Conservation (phyloP, 2,797 vertebrate genomes). For the Anguilla marmorata region DNA sequence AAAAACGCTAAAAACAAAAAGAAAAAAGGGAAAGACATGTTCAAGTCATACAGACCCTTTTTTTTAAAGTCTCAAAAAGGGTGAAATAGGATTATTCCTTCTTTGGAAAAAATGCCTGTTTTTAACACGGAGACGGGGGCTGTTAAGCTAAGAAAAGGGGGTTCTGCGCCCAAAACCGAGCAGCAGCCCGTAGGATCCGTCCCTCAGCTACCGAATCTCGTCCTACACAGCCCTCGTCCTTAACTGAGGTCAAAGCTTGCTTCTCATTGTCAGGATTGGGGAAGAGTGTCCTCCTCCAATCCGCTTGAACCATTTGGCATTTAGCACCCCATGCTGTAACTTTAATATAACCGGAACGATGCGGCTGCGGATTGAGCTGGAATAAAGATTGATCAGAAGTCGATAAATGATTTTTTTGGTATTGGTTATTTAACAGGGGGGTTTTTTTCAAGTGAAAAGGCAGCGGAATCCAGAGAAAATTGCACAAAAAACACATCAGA, state of each 20-base stretch:
- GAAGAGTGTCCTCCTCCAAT: neutral
- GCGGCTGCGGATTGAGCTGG: neutral
- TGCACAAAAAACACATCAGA: constrained; percentile 30
- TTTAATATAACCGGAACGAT: neutral
- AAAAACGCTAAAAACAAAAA: constrained; percentile 21
- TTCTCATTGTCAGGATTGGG: neutral
- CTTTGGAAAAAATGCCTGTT: constrained; percentile 57
- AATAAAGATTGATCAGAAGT: constrained; percentile 21
- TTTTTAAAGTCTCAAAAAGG: constrained; percentile 24
- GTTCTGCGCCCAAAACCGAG: neutral
- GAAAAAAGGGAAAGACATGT: constrained; percentile 35
- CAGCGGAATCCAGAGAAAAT: constrained; percentile 43
- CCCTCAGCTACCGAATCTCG: neutral
- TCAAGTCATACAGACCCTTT: constrained; percentile 50
- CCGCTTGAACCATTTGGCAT: constrained; percentile 24
- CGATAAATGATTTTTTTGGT: constrained; percentile 32
- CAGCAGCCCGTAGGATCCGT: neutral
- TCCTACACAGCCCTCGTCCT: neutral
- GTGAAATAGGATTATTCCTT: constrained; percentile 50
- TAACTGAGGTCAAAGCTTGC: constrained; percentile 3
- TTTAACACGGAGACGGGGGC: constrained; percentile 29
- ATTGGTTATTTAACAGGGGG: constrained; percentile 31
- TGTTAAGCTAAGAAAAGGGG: neutral
- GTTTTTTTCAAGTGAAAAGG: constrained; percentile 34
- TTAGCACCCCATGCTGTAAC: neutral